Evolutionary conservation across 2,888 invertebrate genomes (phyloP).

Genomic region (Mesorhabditis spiculigera): DNA sequence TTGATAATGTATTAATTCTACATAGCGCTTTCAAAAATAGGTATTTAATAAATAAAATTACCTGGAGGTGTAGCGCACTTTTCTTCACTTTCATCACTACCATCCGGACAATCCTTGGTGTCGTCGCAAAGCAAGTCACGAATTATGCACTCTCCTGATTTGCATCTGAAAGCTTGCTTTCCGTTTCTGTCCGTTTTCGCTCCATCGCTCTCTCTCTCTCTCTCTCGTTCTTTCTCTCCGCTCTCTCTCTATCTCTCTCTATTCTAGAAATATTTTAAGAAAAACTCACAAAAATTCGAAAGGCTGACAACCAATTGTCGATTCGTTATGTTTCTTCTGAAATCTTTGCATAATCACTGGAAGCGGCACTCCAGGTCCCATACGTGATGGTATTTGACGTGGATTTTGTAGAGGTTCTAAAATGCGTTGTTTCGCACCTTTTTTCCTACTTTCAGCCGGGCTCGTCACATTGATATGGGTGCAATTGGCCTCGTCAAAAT

Average conservation of each 20-base stretch:
- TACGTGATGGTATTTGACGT: not conserved
- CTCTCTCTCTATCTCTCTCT: too few relatives aligned
- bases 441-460: not conserved
- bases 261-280: not conserved
- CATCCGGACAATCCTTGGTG: not conserved
- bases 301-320: not conserved
- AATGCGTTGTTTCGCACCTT: not conserved
- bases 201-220: too few relatives aligned
- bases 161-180: too few relatives aligned
- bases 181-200: too few relatives aligned
- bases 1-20: too few relatives aligned
- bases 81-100: slow-evolving; percentile 4
- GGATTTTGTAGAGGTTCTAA: not conserved
- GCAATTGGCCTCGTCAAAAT: not conserved
- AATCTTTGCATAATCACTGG: not conserved
- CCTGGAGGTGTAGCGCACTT: not conserved
- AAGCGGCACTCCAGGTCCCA: not conserved
- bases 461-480: not conserved
- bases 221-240: too few relatives aligned
- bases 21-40: too few relatives aligned
- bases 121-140: not conserved
- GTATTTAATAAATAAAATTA: not conserved
- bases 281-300: slow-evolving; percentile 4
- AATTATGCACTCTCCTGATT: not conserved
- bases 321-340: not conserved